Base-by-base conservation (phyloP, 2,797 vertebrate genomes). In the Sus cebifrons region DNA sequence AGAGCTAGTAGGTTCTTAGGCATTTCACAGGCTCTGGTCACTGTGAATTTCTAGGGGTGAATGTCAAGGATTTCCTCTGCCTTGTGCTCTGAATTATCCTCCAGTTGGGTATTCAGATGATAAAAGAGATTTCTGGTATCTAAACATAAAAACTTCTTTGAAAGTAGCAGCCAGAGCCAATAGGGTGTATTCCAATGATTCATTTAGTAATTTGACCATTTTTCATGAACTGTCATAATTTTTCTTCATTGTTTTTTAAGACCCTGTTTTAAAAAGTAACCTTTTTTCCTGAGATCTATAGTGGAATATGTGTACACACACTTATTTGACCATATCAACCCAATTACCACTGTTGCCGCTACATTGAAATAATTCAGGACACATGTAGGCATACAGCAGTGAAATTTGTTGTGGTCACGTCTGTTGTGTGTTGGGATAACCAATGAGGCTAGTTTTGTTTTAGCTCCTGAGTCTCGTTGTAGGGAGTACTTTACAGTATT, bases 41-140 rank as follows among this genome's bases (percentile, higher is more conserved):
- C 10, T 81, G 4, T 73, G 96, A 86, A 79, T 95, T 92, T 0
- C 54, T 97, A 89, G 52, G 79, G 0, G 84, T 0, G 0, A 92
- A 95, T 0, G 0, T 20, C 0, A 91, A 58, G 2, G 62, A 0
- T 7, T 74, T 32, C 36, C n/a, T 85, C 71, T 93, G 84, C 58
- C 87, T 96, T 95, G 96, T 82, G 75, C 88, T 97, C 85, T 96
- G 95, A 96, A 70, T 98, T 96, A 93, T 90, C 0, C 0, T n/a
- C 73, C 86, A 49, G 94, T 40, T 93, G 86, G 90, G 36, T 71
- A 89, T 94, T 65, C 44, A 0, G 68, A 79, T 36, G 54, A 52
- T 27, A 89, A 78, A n/a, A 81, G n/a, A n/a, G 27, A 54, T 74
- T 86, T 95, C 87, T 29, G 27, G 14, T 67, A n/a, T 62, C 49